Conservation (phyloP, 1,140 invertebrate genomes). For the Sesamia nonagrioides region DNA sequence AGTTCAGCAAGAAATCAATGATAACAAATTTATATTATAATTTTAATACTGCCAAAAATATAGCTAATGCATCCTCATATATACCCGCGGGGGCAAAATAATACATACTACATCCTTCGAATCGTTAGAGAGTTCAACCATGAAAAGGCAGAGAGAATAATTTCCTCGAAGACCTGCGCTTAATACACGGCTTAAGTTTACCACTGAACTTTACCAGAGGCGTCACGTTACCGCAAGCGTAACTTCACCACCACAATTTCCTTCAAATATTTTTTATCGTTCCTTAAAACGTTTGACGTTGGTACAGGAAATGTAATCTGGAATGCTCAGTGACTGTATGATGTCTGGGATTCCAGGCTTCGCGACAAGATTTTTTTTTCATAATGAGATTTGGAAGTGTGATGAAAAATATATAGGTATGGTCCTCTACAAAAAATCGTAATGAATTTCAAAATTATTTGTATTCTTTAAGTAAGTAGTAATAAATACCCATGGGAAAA, state of each 20-base stretch:
- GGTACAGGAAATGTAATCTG: not conserved
- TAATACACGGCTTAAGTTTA: not conserved
- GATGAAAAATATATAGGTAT: conserved; percentile 24
- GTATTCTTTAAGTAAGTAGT: too few relatives aligned
- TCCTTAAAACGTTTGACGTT: not conserved
- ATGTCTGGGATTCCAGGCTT: conserved; percentile 12
- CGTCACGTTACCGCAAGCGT: not conserved
- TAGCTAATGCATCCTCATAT: not conserved
- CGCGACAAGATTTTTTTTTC: not conserved
- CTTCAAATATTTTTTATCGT: conserved; percentile 9
- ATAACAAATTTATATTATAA: not conserved
- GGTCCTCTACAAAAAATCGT: too few relatives aligned
- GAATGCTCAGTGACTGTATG: conserved; percentile 31
- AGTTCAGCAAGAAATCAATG: too few relatives aligned
- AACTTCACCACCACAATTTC: conserved; percentile 1
- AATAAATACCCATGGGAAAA: too few relatives aligned
- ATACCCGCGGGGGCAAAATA: not conserved
- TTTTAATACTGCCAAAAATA: not conserved
- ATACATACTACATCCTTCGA: not conserved
- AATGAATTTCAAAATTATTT: too few relatives aligned
- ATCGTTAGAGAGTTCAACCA: conserved; percentile 15
- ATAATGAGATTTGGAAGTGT: not conserved
- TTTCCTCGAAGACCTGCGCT: conserved; percentile 1
- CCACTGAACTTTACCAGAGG: not conserved
- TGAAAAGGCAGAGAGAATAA: not conserved